These are phyloP conservation scores for Andrena camellia DNA, from an alignment of 2,888 invertebrate genomes.

Conservation along the genomic window DNA sequence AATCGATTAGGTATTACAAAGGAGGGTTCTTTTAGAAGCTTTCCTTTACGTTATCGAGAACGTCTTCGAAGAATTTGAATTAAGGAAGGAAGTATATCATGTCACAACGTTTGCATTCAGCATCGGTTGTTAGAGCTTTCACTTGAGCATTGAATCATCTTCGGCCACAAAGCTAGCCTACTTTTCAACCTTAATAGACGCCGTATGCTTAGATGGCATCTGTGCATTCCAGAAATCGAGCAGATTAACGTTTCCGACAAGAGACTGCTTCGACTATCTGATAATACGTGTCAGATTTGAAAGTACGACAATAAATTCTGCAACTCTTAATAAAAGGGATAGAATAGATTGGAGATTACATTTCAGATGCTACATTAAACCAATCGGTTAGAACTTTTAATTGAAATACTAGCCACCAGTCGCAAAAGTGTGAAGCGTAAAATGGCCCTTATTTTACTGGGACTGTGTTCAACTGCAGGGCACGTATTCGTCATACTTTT, in stretches of 20 bases:
- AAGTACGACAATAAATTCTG: neutral
- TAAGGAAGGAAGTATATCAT: constrained; percentile 35
- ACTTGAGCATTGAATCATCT: constrained; percentile 57
- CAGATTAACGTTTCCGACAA: constrained; percentile 33
- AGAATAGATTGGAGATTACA: neutral
- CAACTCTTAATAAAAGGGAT: neutral
- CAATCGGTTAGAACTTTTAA: no score
- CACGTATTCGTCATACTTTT: no score
- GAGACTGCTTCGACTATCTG: neutral
- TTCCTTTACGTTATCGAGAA: neutral
- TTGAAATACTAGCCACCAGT: no score
- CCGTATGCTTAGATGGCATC: constrained; percentile 44
- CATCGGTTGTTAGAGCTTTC: constrained; percentile 53
- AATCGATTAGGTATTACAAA: constrained; percentile 14
- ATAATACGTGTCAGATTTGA: neutral
- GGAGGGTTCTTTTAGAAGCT: neutral
- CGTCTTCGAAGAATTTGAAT: constrained; percentile 11
- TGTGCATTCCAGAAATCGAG: constrained; percentile 37
- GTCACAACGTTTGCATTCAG: constrained; percentile 48
- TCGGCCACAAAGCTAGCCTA: constrained; percentile 55
- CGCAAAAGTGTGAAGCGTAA: no score
- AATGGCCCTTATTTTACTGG: no score
- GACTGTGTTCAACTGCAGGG: no score
- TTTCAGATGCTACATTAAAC: neutral
- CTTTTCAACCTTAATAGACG: constrained; percentile 63